Conservation (phyloP, 2,113 vertebrate genomes). For the Tachuris rubrigastra region DNA sequence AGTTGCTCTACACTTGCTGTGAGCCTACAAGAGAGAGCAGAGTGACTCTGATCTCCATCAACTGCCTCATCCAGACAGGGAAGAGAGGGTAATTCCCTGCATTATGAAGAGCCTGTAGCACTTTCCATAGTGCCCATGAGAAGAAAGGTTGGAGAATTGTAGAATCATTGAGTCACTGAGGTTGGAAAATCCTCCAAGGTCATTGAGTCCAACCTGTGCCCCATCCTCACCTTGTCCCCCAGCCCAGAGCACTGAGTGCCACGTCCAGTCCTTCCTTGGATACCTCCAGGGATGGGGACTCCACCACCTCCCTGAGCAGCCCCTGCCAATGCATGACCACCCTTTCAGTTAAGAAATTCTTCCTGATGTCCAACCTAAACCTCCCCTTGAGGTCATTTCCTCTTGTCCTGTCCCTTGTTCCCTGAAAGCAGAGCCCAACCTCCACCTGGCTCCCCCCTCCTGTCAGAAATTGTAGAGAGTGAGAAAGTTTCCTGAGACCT, state of each 20-base stretch:
- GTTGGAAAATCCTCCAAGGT: background rate
- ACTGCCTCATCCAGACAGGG: background rate
- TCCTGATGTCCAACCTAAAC: background rate
- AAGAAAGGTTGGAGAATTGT: background rate
- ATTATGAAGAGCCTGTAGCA: background rate
- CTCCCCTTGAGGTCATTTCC: background rate
- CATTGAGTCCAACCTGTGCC: rapidly evolving
- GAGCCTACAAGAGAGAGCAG: background rate
- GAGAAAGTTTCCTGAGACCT: background rate
- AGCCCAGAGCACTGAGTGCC: background rate
- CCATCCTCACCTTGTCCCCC: background rate
- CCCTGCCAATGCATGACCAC: background rate
- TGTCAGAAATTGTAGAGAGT: background rate
- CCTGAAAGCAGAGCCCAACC: background rate
- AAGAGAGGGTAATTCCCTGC: background rate
- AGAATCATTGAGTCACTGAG: background rate
- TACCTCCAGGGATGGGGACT: background rate
- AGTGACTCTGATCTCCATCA: background rate
- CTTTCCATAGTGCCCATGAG: background rate
- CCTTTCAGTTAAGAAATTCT: background rate
- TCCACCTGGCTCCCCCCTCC: rapidly evolving
- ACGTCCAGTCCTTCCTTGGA: rapidly evolving
- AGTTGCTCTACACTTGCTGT: background rate
- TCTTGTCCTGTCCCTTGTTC: background rate
- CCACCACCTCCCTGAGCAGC: background rate